These are phyloP conservation scores for Falco concolor DNA, from an alignment of 2,797 vertebrate genomes.

Conservation along the genomic window DNA sequence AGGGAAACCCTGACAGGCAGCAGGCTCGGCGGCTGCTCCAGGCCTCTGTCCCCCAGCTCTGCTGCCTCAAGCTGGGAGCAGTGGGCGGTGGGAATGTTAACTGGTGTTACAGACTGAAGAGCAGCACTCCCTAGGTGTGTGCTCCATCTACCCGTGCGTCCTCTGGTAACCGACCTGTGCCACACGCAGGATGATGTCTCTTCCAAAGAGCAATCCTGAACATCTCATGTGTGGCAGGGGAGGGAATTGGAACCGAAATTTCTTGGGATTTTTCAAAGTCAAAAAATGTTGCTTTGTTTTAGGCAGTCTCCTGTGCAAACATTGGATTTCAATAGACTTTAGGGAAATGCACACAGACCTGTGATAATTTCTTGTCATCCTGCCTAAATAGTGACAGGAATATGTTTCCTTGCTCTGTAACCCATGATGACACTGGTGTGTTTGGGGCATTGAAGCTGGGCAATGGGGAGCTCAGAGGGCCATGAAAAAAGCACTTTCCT, in stretches of 20 bases:
- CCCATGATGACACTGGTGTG: too few relatives aligned
- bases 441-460: not conserved
- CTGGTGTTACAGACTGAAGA: not conserved
- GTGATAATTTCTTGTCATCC: not conserved
- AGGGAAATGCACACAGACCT: not conserved
- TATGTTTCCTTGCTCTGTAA: not conserved
- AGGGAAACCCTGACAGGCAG: not conserved
- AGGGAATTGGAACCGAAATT: not conserved
- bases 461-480: not conserved
- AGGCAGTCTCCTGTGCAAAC: not conserved
- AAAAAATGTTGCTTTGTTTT: not conserved
- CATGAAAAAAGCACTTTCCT: not conserved
- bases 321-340: not conserved
- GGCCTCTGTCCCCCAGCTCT: not conserved
- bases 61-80: not conserved
- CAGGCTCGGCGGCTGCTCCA: not conserved
- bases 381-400: not conserved
- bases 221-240: not conserved
- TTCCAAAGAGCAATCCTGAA: not conserved
- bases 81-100: not conserved
- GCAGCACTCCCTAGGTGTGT: not conserved
- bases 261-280: not conserved
- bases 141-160: not conserved
- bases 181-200: not conserved
- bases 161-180: not conserved